Base-by-base conservation (phyloP, 64 coral and sea anemone species). In the Dendrophyllia cribrosa region DNA sequence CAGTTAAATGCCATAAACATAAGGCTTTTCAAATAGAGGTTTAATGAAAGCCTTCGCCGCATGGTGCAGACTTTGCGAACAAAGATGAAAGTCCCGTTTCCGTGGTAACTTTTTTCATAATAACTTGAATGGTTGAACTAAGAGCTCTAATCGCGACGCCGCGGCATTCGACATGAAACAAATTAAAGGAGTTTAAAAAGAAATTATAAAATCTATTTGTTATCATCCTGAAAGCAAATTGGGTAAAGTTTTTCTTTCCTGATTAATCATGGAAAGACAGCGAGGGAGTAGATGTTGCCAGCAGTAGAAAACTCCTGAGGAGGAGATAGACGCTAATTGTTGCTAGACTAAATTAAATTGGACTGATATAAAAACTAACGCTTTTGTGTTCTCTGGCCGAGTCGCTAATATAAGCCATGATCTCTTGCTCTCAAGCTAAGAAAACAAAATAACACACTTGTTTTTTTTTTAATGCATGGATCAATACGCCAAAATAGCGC, bases 41-140 rank as follows among this genome's bases (percentile, higher is more conserved):
- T 84, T 84, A 83, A 84, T 84, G 45, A 84, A 64, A 84, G n/a
- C 45, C 21, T 19, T n/a, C 80, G 52, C 80, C 80, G 80, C 80
- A 84, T 84, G 80, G 80, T 61, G 62, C 17, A 17, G 59, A 48
- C 80, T 84, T 15, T 51, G 61, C 19, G 45, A 66, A 84, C 60
- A 84, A 84, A 84, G 80, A 68, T 84, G 43, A 67, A 63, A 43
- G 65, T 19, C 13, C 34, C 16, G 80, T 84, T 84, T 51, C 80
- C 80, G 25, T 84, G 80, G 80, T 46, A 21, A 84, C 80, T 0
- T 47, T 16, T 17, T 51, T 77, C 16, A 77, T 77, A 55, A 77
- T 48, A 51, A 65, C 43, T 43, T 67, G 63, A 84, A 44, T 50
- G 80, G 43, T 46, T 82, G 7, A 23, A 13, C 75, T 74, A 12